Evolutionary conservation across 2,113 vertebrate genomes (phyloP), one percentile per base, ranked within the genome.

Genomic region (Beaufortia kweichowensis): DNA sequence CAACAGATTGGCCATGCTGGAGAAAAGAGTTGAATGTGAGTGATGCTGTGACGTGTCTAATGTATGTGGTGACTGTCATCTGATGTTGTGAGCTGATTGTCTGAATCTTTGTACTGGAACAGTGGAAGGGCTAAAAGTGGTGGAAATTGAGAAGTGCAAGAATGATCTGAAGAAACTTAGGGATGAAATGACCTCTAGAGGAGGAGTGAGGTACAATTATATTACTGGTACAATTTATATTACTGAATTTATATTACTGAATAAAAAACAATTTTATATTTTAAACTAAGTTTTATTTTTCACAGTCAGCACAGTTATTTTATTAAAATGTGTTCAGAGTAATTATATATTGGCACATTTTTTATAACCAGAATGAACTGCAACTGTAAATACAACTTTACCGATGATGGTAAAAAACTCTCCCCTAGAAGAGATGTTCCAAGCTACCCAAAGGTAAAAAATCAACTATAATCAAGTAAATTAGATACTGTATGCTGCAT

Each of bases 61-160:
- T 10, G 23, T 46, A 48, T 24, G 41, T 6, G 11, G 10, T 7
- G 19, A 60, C 11, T 28, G 21, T 28, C 9, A 31, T 6, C 10
- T 41, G 43, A 63, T 29, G 28, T 10, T 73, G 28, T 21, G 15
- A 62, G 23, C 35, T 55, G 14, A 53, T 0, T 6, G 17, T 33
- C 31, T 39, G 21, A 3, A 11, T 23, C 23, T 24, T 59, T 4
- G 62, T 29, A 21, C 84, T 83, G 68, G 92, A 92, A 81, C 91
- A 98, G 96, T 96, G 93, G 96, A 98, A 84, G 95, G 95, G 21
- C 84, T 98, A 48, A 98, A 96, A 87, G 94, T 96, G 63, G 94
- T 96, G 82, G 96, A 97, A 91, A 96, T 98, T 19, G 96, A 98
- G 90, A 98, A 96, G 91, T 98, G 95, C 88, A 98, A 96, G 89